A percentile compares a stretch with the other conserved stretches of the same genome.
Evolutionary conservation across 1,140 invertebrate genomes (phyloP).

Genomic region (Pseudomyrmex pallidus): DNA sequence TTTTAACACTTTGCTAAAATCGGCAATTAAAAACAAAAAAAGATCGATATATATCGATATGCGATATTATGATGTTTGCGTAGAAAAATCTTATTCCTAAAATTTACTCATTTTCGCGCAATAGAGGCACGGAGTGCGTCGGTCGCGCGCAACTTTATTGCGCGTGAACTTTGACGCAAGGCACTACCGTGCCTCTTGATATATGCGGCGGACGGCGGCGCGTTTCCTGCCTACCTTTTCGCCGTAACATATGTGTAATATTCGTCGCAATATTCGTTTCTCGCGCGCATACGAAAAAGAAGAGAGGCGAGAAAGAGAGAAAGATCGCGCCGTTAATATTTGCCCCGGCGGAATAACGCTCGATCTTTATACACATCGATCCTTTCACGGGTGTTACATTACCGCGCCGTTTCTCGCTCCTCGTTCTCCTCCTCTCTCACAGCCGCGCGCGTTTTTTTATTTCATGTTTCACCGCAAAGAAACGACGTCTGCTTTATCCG

Average conservation of each 20-base stretch:
- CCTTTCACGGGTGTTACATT: background rate
- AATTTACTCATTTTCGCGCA: no score
- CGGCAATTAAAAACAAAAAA: no score
- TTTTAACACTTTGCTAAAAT: no score
- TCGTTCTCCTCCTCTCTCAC: background rate
- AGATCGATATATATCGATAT: no score
- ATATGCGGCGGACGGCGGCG: no score
- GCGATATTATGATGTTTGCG: no score
- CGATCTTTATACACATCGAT: conserved; percentile 28
- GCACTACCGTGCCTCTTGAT: background rate
- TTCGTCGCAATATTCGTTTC: conserved; percentile 22
- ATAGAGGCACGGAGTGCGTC: no score
- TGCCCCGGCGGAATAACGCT: background rate
- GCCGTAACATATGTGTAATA: conserved; percentile 16
- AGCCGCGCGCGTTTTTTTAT: conserved; percentile 27
- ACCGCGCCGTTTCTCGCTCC: background rate
- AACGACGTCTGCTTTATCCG: conserved; percentile 37
- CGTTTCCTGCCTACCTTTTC: background rate
- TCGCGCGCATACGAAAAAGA: background rate
- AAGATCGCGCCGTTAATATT: conserved; percentile 30
- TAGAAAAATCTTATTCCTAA: no score
- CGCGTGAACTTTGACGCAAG: background rate
- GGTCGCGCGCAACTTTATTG: no score
- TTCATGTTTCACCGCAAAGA: conserved; percentile 5
- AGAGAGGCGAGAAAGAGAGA: background rate